phyloP scores from a whole-genome alignment of 2,113 vertebrate species.

The Scomber scombrus region DNA sequence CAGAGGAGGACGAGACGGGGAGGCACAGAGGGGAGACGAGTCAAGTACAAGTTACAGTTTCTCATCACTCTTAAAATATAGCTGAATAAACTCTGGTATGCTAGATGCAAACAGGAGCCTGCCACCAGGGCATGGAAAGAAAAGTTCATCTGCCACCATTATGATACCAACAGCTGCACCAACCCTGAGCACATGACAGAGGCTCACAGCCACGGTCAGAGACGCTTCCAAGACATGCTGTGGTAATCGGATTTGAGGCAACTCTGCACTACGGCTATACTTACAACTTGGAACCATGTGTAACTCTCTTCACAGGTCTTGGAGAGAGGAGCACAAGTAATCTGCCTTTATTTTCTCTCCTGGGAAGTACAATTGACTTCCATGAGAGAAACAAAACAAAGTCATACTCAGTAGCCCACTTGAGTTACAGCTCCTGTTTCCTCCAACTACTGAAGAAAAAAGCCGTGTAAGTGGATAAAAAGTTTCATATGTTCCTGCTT shows the following conservation, averaged over 20 bases:
- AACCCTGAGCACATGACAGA: slow-evolving; percentile 37
- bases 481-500: neutral
- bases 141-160: slow-evolving; percentile 60
- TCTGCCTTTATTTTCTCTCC: slow-evolving; percentile 46
- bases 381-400: slow-evolving; percentile 26
- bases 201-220: slow-evolving; percentile 34
- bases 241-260: slow-evolving; percentile 61
- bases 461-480: neutral
- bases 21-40: neutral
- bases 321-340: slow-evolving; percentile 35
- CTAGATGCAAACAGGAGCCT: slow-evolving; percentile 40
- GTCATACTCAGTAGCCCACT: neutral
- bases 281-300: slow-evolving; percentile 57
- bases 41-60: slow-evolving; percentile 2
- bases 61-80: slow-evolving; percentile 29
- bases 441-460: neutral
- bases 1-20: slow-evolving; percentile 12
- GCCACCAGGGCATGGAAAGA: slow-evolving; percentile 45
- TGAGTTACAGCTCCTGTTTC: neutral
- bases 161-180: slow-evolving; percentile 44
- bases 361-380: slow-evolving; percentile 15
- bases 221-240: slow-evolving; percentile 34
- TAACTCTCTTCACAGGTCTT: slow-evolving; percentile 45
- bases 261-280: slow-evolving; percentile 38
- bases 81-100: slow-evolving; percentile 27